A percentile compares a stretch with the other conserved stretches of the same genome.
phyloP scores from a whole-genome alignment of 2,888 invertebrate genomes.

The Limnephilus rhombicus region DNA sequence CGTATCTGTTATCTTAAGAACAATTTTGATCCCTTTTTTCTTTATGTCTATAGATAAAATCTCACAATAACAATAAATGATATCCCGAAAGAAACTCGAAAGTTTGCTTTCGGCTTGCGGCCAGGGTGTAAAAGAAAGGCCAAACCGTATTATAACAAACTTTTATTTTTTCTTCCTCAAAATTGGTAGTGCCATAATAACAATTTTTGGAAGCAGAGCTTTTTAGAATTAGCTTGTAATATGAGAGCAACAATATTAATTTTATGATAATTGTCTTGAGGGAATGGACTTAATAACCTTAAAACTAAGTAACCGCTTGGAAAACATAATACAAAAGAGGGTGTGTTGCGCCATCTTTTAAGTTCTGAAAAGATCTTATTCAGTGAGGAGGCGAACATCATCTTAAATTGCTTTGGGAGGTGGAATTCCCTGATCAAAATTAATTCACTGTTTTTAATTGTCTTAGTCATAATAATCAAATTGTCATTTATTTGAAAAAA shows the following conservation, averaged over 20 bases:
- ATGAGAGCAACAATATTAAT: background rate
- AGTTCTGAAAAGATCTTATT: background rate
- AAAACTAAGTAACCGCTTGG: background rate
- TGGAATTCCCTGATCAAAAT: background rate
- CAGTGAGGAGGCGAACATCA: too few relatives aligned
- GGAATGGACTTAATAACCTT: too few relatives aligned
- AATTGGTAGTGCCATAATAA: background rate
- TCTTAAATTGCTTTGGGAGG: background rate
- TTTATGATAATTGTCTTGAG: background rate
- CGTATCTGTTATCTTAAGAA: background rate
- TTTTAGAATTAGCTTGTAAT: constrained; percentile 1
- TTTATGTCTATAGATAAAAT: background rate
- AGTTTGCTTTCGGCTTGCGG: background rate
- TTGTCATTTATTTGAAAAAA: background rate
- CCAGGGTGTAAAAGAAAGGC: constrained; percentile 1
- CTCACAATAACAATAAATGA: background rate
- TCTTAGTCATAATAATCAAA: background rate
- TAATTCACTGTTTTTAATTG: background rate
- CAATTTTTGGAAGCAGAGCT: background rate
- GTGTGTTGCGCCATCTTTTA: background rate
- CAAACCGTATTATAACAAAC: background rate
- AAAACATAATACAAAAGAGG: background rate
- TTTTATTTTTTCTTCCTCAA: background rate
- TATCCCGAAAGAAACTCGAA: background rate
- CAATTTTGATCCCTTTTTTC: background rate